phyloP scores from a whole-genome alignment of 2,797 vertebrate species.

The Epinephelus malabaricus region DNA sequence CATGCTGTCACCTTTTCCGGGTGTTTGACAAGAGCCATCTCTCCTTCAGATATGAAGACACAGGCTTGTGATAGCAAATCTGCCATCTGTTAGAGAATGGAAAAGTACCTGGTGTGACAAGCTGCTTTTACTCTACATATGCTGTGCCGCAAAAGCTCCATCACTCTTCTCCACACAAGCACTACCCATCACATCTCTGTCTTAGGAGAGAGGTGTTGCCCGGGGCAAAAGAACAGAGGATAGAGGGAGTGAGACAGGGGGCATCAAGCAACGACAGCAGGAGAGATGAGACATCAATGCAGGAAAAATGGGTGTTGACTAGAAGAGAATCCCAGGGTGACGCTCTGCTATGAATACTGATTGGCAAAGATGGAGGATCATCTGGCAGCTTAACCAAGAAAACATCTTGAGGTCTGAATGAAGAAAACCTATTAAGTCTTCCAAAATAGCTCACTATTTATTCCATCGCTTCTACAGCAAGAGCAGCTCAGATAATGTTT shows the following conservation, averaged over 20 bases:
- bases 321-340: slow-evolving; percentile 50
- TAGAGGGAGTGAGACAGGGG: slow-evolving; percentile 43
- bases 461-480: slow-evolving; percentile 4
- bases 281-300: slow-evolving; percentile 64
- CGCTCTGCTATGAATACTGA: slow-evolving; percentile 37
- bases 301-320: slow-evolving; percentile 61
- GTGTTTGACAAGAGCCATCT: slow-evolving; percentile 56
- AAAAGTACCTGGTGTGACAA: slow-evolving; percentile 62
- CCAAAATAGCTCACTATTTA: slow-evolving; percentile 7
- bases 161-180: slow-evolving; percentile 63
- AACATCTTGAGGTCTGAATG: not conserved
- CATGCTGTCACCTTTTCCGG: slow-evolving; percentile 40
- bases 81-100: slow-evolving; percentile 65
- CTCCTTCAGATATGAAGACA: slow-evolving; percentile 69
- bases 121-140: slow-evolving; percentile 74
- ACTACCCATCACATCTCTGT: slow-evolving; percentile 66
- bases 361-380: slow-evolving; percentile 32
- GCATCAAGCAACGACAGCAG: slow-evolving; percentile 58
- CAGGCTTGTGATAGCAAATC: slow-evolving; percentile 72
- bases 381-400: slow-evolving; percentile 17
- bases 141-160: slow-evolving; percentile 57
- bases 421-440: not conserved
- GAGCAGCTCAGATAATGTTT: not conserved
- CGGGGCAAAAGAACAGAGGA: slow-evolving; percentile 58
- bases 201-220: slow-evolving; percentile 71